Conservation (phyloP, 2,113 vertebrate species). For the Micronycteris hirsuta region DNA sequence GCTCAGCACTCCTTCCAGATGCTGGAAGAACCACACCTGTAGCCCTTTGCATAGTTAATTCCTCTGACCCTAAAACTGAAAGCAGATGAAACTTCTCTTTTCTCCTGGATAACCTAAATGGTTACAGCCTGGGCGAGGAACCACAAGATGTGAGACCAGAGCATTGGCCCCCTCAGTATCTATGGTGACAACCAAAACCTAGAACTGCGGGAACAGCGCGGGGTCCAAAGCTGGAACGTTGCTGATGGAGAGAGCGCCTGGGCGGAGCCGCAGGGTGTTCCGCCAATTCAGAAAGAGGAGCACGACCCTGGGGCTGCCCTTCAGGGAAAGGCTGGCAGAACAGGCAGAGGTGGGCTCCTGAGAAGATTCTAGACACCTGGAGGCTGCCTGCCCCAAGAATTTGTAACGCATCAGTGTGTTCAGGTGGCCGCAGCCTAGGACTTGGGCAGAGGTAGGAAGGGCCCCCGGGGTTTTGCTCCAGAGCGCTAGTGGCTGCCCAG, state of each 20-base stretch:
- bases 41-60: not conserved
- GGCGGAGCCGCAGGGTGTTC: not conserved
- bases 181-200: not conserved
- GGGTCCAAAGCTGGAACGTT: not conserved
- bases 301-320: no score
- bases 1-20: not conserved
- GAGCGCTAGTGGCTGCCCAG: no score
- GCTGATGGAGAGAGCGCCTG: not conserved
- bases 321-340: no score
- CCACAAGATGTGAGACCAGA: no score
- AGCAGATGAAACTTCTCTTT: not conserved
- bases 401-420: not conserved
- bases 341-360: not conserved
- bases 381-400: not conserved
- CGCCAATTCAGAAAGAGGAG: not conserved
- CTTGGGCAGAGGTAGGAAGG: not conserved
- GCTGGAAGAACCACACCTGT: not conserved
- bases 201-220: no score
- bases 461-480: not conserved
- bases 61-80: not conserved
- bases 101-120: not conserved
- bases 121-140: no score
- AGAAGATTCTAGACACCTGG: not conserved
- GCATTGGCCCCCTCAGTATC: no score
- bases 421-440: not conserved